Base-by-base conservation (phyloP, 2,797 vertebrate genomes). In the Heterohyrax brucei region DNA sequence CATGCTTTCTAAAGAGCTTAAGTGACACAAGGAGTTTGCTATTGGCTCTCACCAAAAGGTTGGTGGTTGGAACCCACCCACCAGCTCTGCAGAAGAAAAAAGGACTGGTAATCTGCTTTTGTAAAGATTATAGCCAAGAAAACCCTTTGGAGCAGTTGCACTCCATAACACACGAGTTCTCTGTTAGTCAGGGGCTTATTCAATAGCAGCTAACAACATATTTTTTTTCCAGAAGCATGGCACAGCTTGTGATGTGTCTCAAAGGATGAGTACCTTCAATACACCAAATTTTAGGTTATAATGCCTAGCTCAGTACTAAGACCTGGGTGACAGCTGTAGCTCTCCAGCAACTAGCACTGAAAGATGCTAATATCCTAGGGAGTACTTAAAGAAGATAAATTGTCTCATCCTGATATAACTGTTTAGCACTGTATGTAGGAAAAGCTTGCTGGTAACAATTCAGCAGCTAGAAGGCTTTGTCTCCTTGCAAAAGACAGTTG, bases 401-500 rank as follows among this genome's bases (percentile, higher is more conserved):
- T 91, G n/a, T 82, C 16, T 66, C 46, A 44, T 61, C 80, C 44
- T 97, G 81, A 89, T 89, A 81, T 95, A 93, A 85, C 13, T 75
- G 39, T 30, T 89, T 53, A 92, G 12, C 46, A 68, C 14, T 83
- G 24, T 64, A 68, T 61, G 48, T 33, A 72, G 16, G 68, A 66
- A 87, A 84, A 81, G 75, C 82, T 9, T 9, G 0, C 8, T 96
- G 86, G 50, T 56, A 89, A 77, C 92, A 89, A 96, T 88, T 85
- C 28, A 94, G 73, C 62, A 92, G 76, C 50, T 77, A 89, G 61
- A 91, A 91, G 3, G 76, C 88, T 90, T 59, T 73, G 50, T 77
- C 73, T 96, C 39, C 14, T 75, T 70, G 82, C 62, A 97, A 94
- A 72, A 96, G 68, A n/a, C 84, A 93, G 59, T 33, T 92, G 66